Evolutionary conservation across 2,888 invertebrate genomes (phyloP), one percentile per base, ranked within the genome.

Genomic region (Eulithis testata): DNA sequence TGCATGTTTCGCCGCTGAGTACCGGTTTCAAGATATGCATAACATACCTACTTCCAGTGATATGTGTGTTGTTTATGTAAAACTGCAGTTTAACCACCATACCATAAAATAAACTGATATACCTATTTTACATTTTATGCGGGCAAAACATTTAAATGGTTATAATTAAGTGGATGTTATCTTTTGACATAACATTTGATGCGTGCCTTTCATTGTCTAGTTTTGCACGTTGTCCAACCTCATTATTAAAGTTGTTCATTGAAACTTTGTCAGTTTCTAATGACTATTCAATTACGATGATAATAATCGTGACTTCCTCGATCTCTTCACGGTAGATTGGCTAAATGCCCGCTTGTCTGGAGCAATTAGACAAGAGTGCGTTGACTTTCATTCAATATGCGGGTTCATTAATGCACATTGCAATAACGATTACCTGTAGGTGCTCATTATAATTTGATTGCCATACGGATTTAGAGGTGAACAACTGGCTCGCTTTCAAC

Each of bases 371-470:
- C 81, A 76, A 76, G 78, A 80, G 83, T 80, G 72, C 85, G 80
- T 82, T 81, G 84, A 84, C 84, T 73, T 73, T 69, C 64, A 70
- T 73, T 73, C 69, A 73, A 68, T 71, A 86, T 87, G 83, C 83
- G 83, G 84, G 83, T 80, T 85, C 83, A 85, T 85, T 87, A 85
- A 84, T 83, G 81, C 83, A 84, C 79, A 81, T 79, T 80, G 80
- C 83, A 80, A 80, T 79, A 60, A 47, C 45, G 63, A 63, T 63
- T 56, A 66, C 69, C 64, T 65, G 31, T 31, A 31, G 9, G 71
- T 66, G 58, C 66, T 56, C 37, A 60, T 58, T 65, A 43, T 63
- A 67, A 31, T 31, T 31, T 47, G 6, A 57, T 60, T 57, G 51
- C 50, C 50, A 53, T 63, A 44, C 52, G 4, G 55, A 31, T 54